Percentiles rank a stretch among this genome's conserved stretches.
Conservation (phyloP, 1,140 invertebrate genomes). For the Lamellibrachia luymesi region DNA sequence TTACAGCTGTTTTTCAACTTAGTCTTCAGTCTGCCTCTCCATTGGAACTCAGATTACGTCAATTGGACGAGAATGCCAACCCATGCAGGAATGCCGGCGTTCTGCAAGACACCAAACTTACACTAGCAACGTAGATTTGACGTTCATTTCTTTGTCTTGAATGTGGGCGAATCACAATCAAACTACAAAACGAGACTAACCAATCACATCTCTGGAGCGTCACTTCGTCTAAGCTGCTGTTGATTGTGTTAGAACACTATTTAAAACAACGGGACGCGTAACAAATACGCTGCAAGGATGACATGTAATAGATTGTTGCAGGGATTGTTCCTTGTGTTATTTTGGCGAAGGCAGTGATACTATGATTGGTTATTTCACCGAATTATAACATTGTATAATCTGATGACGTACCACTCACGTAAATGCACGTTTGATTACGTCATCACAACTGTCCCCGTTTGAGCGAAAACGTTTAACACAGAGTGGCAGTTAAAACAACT, state of each 20-base stretch:
- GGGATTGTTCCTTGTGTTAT: not conserved
- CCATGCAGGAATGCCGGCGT: too few relatives aligned
- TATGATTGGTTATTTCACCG: slow-evolving; percentile 1
- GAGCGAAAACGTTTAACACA: not conserved
- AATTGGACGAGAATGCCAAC: not conserved
- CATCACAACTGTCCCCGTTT: not conserved
- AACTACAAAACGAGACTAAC: not conserved
- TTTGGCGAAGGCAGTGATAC: not conserved
- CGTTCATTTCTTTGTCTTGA: not conserved
- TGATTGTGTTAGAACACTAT: not conserved
- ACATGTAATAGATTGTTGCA: not conserved
- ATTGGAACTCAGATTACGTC: not conserved
- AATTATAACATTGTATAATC: not conserved
- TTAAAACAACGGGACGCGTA: not conserved
- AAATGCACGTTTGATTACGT: not conserved
- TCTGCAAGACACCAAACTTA: not conserved
- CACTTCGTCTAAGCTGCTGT: not conserved
- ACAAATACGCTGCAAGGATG: not conserved
- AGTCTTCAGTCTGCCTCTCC: not conserved
- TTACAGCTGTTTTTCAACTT: not conserved
- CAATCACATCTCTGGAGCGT: not conserved
- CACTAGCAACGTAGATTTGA: not conserved
- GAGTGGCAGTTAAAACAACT: not conserved
- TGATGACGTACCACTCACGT: not conserved
- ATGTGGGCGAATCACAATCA: not conserved